These are phyloP conservation scores for Cistogaster globosa DNA, from an alignment of 2,888 invertebrate genomes.

Conservation along the genomic window DNA sequence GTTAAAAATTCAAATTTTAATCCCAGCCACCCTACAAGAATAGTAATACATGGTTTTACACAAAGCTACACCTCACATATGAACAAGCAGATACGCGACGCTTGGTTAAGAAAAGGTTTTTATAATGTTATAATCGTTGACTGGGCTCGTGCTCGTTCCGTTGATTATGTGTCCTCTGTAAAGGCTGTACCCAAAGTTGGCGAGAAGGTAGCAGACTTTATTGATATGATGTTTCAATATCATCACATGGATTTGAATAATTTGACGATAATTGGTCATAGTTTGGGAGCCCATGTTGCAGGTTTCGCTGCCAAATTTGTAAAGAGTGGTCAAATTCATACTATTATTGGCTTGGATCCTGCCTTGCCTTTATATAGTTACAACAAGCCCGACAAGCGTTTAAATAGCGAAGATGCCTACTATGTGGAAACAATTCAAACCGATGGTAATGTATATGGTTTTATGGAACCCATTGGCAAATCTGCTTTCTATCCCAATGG, in stretches of 20 bases:
- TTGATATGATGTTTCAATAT: conserved; percentile 80
- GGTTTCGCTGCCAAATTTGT: conserved; percentile 85
- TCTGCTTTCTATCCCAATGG: conserved; percentile 85
- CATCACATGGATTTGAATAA: conserved; percentile 81
- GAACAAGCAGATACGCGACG: conserved; percentile 79
- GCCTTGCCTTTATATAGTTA: conserved; percentile 79
- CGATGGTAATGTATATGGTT: conserved; percentile 78
- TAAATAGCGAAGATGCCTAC: conserved; percentile 76
- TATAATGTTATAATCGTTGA: conserved; percentile 86
- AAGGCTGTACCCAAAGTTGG: conserved; percentile 79
- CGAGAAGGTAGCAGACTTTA: conserved; percentile 76
- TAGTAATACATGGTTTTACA: conserved; percentile 84
- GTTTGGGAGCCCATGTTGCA: conserved; percentile 86
- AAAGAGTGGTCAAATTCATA: conserved; percentile 84
- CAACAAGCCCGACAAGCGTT: conserved; percentile 74
- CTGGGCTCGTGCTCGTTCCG: conserved; percentile 85
- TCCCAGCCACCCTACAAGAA: conserved; percentile 72
- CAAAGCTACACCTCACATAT: conserved; percentile 57
- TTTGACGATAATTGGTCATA: conserved; percentile 85
- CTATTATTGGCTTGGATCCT: conserved; percentile 84
- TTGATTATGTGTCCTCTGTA: conserved; percentile 85
- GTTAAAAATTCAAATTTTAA: conserved; percentile 74
- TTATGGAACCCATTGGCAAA: conserved; percentile 81
- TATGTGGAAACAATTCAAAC: conserved; percentile 82
- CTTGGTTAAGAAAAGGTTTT: conserved; percentile 85